These are phyloP conservation scores for Pseudopipra pipra DNA, from an alignment of 2,113 vertebrate species.

Conservation along the genomic window DNA sequence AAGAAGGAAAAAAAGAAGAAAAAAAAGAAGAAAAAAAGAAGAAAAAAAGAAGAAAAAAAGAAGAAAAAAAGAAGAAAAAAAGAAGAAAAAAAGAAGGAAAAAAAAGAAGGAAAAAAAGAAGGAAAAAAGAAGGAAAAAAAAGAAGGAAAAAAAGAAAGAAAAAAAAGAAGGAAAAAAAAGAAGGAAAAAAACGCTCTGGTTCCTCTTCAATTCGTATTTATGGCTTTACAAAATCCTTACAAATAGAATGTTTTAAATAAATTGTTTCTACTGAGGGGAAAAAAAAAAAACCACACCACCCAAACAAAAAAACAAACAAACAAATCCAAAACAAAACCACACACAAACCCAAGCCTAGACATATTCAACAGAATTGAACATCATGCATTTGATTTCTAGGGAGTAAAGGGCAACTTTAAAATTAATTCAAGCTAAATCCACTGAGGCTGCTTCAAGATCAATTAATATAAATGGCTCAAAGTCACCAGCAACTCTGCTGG, in stretches of 20 bases:
- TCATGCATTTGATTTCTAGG: background rate
- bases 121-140: too few relatives aligned
- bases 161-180: background rate
- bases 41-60: too few relatives aligned
- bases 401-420: background rate
- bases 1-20: too few relatives aligned
- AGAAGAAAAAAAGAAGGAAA: too few relatives aligned
- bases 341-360: background rate
- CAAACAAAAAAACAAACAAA: fast-evolving
- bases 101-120: too few relatives aligned
- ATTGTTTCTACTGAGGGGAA: background rate
- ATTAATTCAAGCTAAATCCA: background rate
- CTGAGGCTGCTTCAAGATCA: background rate
- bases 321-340: background rate
- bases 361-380: background rate
- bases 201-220: background rate
- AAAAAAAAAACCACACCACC: too few relatives aligned
- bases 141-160: too few relatives aligned
- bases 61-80: too few relatives aligned
- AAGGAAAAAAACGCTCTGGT: too few relatives aligned
- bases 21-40: too few relatives aligned
- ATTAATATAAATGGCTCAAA: background rate
- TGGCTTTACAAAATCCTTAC: background rate
- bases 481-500: background rate
- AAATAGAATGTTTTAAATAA: background rate